Conservation (phyloP, 2,113 vertebrate genomes). For the Ailuropoda melanoleuca region DNA sequence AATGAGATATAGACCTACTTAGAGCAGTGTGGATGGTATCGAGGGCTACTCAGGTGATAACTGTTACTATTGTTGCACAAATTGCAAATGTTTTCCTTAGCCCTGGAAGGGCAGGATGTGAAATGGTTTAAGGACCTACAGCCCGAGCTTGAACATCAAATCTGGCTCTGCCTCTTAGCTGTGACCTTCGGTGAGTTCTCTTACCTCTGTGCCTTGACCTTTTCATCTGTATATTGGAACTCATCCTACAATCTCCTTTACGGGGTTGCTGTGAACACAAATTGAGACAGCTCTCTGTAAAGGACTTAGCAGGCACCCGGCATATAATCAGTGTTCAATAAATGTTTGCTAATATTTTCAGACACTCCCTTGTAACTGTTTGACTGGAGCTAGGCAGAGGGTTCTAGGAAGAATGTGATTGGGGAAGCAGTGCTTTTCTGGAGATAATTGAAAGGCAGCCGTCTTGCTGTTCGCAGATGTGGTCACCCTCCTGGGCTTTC, state of each 20-base stretch:
- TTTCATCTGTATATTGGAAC: neutral
- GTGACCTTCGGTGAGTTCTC: neutral
- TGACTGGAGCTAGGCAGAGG: neutral
- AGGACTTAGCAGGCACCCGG: neutral
- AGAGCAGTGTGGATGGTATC: neutral
- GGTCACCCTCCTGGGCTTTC: conserved; percentile 88
- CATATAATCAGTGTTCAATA: neutral
- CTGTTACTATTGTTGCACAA: neutral
- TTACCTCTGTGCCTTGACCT: neutral
- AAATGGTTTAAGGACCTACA: neutral
- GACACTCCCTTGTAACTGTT: neutral
- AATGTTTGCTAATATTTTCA: neutral
- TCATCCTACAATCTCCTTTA: neutral
- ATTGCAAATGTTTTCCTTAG: neutral
- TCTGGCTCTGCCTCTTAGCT: neutral
- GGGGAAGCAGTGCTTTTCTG: neutral
- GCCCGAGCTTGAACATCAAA: neutral
- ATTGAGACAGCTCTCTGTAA: neutral
- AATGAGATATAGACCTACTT: neutral
- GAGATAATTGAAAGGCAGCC: conserved; percentile 47
- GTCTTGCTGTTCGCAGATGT: conserved; percentile 83
- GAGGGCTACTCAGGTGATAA: neutral
- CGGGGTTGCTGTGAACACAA: neutral
- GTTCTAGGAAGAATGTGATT: neutral
- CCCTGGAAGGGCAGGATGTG: neutral